A percentile compares a stretch with the other conserved stretches of the same genome.
Evolutionary conservation across 2,113 vertebrate species (phyloP).

Genomic region (Etia nguti): DNA sequence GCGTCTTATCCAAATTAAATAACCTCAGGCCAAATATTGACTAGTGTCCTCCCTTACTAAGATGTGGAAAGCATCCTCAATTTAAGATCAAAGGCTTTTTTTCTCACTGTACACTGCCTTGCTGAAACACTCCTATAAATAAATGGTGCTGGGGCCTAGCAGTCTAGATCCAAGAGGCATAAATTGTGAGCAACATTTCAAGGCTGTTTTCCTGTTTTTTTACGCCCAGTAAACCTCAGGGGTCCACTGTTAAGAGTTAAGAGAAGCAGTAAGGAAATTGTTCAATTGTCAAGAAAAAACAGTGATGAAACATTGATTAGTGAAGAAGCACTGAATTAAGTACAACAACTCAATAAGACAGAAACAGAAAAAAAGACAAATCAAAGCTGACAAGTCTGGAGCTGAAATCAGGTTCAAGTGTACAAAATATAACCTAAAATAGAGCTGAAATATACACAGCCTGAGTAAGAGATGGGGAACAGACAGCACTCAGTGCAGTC

Average conservation of each 20-base stretch:
- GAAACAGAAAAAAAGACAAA: slow-evolving; percentile 5
- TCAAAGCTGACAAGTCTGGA: slow-evolving; percentile 27
- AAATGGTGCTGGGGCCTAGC: slow-evolving; percentile 26
- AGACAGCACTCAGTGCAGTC: not conserved
- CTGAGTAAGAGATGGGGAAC: not conserved
- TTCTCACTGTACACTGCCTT: slow-evolving; percentile 39
- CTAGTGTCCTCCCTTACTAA: slow-evolving; percentile 50
- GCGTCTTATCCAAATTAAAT: slow-evolving; percentile 65
- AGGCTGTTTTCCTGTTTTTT: slow-evolving; percentile 25
- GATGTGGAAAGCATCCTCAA: slow-evolving; percentile 51
- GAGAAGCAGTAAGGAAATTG: slow-evolving; percentile 45
- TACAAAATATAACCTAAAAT: not conserved
- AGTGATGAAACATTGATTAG: slow-evolving; percentile 62
- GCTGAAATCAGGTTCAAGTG: slow-evolving; percentile 8
- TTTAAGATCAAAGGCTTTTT: slow-evolving; percentile 45
- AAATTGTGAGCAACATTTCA: slow-evolving; percentile 55
- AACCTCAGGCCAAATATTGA: slow-evolving; percentile 70
- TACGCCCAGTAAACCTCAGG: slow-evolving; percentile 39
- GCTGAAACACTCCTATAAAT: slow-evolving; percentile 45
- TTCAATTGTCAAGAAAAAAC: slow-evolving; percentile 61
- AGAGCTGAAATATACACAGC: not conserved
- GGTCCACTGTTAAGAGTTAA: slow-evolving; percentile 30
- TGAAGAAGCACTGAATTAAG: slow-evolving; percentile 58
- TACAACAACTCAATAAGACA: slow-evolving; percentile 43
- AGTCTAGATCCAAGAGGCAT: slow-evolving; percentile 42